Base-by-base conservation (phyloP, 2,113 vertebrate genomes). In the Hypomesus transpacificus region DNA sequence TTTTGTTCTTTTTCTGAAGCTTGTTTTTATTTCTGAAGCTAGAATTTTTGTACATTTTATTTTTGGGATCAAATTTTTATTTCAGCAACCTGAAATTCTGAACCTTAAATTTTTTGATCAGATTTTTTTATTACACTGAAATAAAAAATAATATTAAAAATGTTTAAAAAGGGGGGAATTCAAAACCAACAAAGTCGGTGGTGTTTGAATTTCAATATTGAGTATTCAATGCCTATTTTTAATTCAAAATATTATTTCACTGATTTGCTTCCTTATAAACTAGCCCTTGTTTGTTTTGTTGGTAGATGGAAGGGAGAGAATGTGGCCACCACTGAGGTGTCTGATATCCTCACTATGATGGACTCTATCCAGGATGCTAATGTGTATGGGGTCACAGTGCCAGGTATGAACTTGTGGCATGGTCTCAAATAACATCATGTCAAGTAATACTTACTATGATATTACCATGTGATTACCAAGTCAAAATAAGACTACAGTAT, bases 231-330 rank as follows among this genome's bases (percentile, higher is more conserved):
- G 24, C 24, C 24, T 26, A 3, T 26, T 26, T 24, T 24, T 24
- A 24, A 24, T 24, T 24, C 24, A 24, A 1, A 24, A 26, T 26
- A 26, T 26, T 26, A 26, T 26, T 2, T 26, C 24, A 26, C 24
- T 26, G 24, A 26, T 26, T 58, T 21, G 21, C 7, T 21, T 21
- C 21, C 18, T 11, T 58, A 58, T n/a, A 13, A 57, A 9, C 9
- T 20, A 13, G 11, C 54, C 6, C 21, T 21, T 34, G 7, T 34
- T 4, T 34, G 31, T 34, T 34, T 34, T 54, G 14, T 39, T 28
- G 16, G 1, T 62, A 98, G 96, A 0, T 98, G 96, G 96, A 97
- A 97, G 79, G 95, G 96, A 0, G 95, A 96, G 85, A 96, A 97
- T 0, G 94, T 98, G 68, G 94, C 96, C 20, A 97, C 95, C 0